Base-by-base conservation (phyloP, 2,113 vertebrate genomes). In the Phasianus colchicus region DNA sequence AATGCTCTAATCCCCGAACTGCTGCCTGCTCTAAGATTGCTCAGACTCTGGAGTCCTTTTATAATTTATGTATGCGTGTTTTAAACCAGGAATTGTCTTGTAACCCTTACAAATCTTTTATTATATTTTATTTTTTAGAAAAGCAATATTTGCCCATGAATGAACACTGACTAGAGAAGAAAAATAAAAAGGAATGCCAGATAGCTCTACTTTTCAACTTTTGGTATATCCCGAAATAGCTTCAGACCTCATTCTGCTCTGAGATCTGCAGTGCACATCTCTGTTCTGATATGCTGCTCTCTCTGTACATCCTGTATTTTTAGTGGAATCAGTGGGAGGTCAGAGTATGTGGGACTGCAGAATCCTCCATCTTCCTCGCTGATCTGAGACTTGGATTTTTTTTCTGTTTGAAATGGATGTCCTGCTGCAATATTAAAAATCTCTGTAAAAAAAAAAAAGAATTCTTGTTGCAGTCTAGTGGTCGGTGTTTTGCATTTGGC, bases 231-330 rank as follows among this genome's bases (percentile, higher is more conserved):
- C 65, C n/a, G 88, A 21, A 93, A 93, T 95, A 94, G 80, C 88
- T 91, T 50, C 34, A 94, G 92, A 92, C 94, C 86, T 97, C 63
- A 73, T 95, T 96, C 83, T 92, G 83, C 71, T 88, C 73, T 21
- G 61, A 86, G 83, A 80, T 72, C 76, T 75, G 52, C 88, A 88
- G 83, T 65, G 74, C 86, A 71, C 48, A 34, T 90, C 77, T 86
- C 66, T 92, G 75, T 87, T 93, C 79, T 24, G 43, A 75, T 81
- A 48, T 11, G 52, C 94, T 92, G 85, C 76, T 82, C 72, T 67
- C 72, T 93, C 38, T 85, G 4, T 29, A 36, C 64, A 80, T 90
- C 90, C 91, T 84, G 57, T 90, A 86, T 92, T 97, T 94, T 92
- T 81, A 95, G 83, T 77, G 54, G 86, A 86, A 72, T 79, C 86